Base-by-base conservation (phyloP, 2,113 vertebrate species). In the Labeo rohita region DNA sequence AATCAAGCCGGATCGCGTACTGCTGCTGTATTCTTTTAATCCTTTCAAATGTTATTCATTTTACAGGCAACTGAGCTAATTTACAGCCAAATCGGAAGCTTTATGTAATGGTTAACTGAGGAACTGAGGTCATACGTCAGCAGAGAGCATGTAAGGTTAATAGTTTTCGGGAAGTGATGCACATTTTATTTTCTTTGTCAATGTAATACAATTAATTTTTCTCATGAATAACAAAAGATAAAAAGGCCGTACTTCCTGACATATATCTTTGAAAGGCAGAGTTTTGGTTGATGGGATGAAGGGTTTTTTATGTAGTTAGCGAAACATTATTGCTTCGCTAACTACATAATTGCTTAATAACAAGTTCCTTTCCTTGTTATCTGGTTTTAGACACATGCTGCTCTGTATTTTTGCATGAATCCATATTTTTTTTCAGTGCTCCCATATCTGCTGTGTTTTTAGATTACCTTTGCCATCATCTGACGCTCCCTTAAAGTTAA, bases 91-190 rank as follows among this genome's bases (percentile, higher is more conserved):
- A 83, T 0, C 6, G 66, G 81, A 73, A 56, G 50, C 68, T 83
- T 52, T 54, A 8, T 70, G 15, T 73, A 83, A 83, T 83, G 36
- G 81, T 43, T 83, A 45, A 84, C 68, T 45, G n/a, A 61, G 54
- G 36, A 59, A 28, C 39, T 47, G 21, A 83, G 18, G 81, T 82
- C 49, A 83, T 23, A 6, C 75, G 5, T 54, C 13, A 39, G 50
- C 49, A 36, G 3, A 59, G 13, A 59, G 68, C 13, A 21, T 68
- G 21, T 18, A 43, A 21, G 45, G 45, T 80, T 83, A 45, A 10
- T 23, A 0, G 28, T 43, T 43, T 72, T 18, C 72, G 49, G 7
- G 11, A 34, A 83, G 66, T 52, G 36, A 21, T 7, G 39, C 10
- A 50, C 4, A 66, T 75, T 77, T 2, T 11, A 15, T 28, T 76